Evolutionary conservation across 2,113 vertebrate genomes (phyloP).

Genomic region (Elachura formosa): DNA sequence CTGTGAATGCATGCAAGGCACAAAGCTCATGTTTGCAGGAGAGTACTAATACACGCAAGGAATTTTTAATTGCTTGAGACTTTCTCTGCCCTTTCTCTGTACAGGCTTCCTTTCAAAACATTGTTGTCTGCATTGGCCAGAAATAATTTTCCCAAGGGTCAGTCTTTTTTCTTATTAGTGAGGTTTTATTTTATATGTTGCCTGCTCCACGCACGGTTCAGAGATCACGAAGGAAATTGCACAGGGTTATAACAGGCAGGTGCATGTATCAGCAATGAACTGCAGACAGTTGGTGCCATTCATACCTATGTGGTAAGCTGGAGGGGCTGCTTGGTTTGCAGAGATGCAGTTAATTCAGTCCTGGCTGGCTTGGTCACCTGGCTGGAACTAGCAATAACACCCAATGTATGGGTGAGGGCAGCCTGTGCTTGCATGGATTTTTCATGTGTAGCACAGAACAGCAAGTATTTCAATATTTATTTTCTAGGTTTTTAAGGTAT

Average conservation of each 20-base stretch:
- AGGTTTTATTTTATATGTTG: neutral
- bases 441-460: neutral
- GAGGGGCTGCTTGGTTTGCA: neutral
- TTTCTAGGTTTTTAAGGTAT: neutral
- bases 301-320: fast-evolving
- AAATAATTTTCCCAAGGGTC: neutral
- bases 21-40: neutral
- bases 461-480: neutral
- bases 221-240: neutral
- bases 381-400: neutral
- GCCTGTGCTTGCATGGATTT: neutral
- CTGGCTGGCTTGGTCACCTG: neutral
- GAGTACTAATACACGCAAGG: neutral
- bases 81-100: neutral
- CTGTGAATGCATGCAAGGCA: neutral
- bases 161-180: neutral
- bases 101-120: neutral
- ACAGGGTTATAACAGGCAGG: neutral
- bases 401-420: fast-evolving
- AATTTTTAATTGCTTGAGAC: neutral
- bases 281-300: neutral
- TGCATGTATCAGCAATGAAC: neutral
- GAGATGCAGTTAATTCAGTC: neutral
- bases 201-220: neutral
- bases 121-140: neutral